Conservation (phyloP, 2,797 vertebrate species). For the Smutsia temminckii region DNA sequence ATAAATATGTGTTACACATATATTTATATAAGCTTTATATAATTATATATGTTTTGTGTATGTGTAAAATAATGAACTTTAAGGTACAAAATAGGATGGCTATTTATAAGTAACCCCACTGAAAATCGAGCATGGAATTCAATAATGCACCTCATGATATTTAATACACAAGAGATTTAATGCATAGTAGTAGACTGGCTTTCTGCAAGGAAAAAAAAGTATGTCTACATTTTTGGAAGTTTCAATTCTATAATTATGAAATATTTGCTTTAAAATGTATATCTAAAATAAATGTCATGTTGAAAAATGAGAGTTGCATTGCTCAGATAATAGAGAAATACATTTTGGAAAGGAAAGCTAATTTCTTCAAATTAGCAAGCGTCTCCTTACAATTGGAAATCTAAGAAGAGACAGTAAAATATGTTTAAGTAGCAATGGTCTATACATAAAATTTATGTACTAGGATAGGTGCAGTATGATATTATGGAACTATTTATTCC, state of each 20-base stretch:
- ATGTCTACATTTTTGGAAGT: background rate
- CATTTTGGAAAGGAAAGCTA: conserved; percentile 24
- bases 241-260: conserved; percentile 45
- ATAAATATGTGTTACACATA: background rate
- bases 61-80: background rate
- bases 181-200: background rate
- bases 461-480: conserved; percentile 11
- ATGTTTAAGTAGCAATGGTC: background rate
- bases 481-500: conserved; percentile 16
- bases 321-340: conserved; percentile 35
- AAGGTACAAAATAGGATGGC: background rate
- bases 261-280: conserved; percentile 23
- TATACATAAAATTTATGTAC: conserved; percentile 47
- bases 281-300: conserved; percentile 20
- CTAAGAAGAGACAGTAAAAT: conserved; percentile 21
- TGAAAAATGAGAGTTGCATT: conserved; percentile 13
- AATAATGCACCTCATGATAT: background rate
- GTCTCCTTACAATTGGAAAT: conserved; percentile 22
- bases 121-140: conserved; percentile 15
- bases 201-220: background rate
- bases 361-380: conserved; percentile 51
- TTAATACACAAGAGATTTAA: conserved; percentile 34
- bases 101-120: background rate
- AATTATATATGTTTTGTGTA: background rate
- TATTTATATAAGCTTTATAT: background rate